Evolutionary conservation across 2,113 vertebrate species (phyloP).

Genomic region (Brachyhypopomus gauderio): DNA sequence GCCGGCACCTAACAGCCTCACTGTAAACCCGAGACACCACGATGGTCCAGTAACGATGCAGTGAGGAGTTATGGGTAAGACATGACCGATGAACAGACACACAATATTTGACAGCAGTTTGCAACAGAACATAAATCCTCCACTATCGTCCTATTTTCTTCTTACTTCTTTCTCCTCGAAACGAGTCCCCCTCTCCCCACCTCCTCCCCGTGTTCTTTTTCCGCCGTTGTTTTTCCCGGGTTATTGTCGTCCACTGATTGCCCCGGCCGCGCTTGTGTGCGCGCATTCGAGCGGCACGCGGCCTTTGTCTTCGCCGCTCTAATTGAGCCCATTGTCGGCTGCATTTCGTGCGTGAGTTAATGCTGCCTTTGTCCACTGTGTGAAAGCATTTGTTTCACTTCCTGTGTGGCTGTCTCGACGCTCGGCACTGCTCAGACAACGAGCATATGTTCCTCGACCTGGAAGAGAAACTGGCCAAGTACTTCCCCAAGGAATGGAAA

Average conservation of each 20-base stretch:
- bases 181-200: too few relatives aligned
- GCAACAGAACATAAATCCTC: too few relatives aligned
- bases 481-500: conserved; percentile 89
- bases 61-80: background rate
- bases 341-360: conserved; percentile 64
- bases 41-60: background rate
- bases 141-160: too few relatives aligned
- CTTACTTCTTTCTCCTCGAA: too few relatives aligned
- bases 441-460: conserved; percentile 88
- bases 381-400: conserved; percentile 59
- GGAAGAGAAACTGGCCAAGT: conserved; percentile 87
- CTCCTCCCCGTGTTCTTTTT: too few relatives aligned
- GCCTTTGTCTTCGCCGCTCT: conserved; percentile 38
- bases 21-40: background rate
- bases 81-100: background rate
- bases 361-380: conserved; percentile 61
- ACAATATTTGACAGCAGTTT: too few relatives aligned
- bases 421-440: conserved; percentile 74
- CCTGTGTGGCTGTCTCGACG: conserved; percentile 49
- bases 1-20: background rate
- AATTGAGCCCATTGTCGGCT: conserved; percentile 67
- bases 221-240: too few relatives aligned
- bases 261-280: background rate
- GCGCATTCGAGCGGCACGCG: conserved; percentile 52
- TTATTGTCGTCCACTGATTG: conserved; percentile 5